A percentile compares a stretch with the other conserved stretches of the same genome.
These are phyloP conservation scores for Ostrea edulis DNA, from an alignment of 1,140 invertebrate genomes.

Conservation along the genomic window DNA sequence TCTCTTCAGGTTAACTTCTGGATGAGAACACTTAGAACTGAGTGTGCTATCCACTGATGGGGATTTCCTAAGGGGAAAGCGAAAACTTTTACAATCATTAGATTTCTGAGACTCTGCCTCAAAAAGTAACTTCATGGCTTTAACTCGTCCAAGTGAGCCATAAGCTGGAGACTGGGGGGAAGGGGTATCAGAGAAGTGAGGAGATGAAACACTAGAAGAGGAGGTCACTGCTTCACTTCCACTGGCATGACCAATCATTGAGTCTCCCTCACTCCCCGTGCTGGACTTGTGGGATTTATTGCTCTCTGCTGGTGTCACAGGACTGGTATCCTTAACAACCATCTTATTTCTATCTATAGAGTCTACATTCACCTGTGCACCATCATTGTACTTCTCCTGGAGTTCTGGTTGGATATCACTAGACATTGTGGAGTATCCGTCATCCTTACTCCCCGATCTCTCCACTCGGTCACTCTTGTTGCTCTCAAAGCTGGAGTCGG, in stretches of 20 bases:
- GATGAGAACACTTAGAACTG: constrained; percentile 24
- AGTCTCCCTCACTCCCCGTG: constrained; percentile 59
- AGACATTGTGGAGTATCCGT: constrained; percentile 94
- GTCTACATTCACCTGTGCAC: constrained; percentile 2
- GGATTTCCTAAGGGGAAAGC: constrained; percentile 59
- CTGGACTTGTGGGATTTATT: constrained; percentile 22
- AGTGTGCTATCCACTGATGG: constrained; percentile 56
- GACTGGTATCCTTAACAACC: neutral
- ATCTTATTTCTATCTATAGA: neutral
- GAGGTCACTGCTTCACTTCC: constrained; percentile 65
- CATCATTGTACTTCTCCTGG: constrained; percentile 69
- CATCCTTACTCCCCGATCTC: constrained; percentile 87
- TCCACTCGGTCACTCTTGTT: constrained; percentile 63
- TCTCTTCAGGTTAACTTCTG: constrained; percentile 40
- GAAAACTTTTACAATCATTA: constrained; percentile 46
- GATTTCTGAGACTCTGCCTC: constrained; percentile 65
- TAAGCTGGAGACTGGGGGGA: constrained; percentile 49
- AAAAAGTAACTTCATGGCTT: constrained; percentile 68
- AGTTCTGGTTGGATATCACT: constrained; percentile 86
- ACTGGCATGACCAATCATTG: constrained; percentile 66
- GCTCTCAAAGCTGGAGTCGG: constrained; percentile 70
- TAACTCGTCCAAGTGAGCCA: constrained; percentile 64
- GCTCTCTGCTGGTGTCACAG: neutral
- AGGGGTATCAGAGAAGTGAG: constrained; percentile 57
- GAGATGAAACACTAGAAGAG: constrained; percentile 61